phyloP scores from a whole-genome alignment of 2,113 vertebrate species.

The Puma concolor region DNA sequence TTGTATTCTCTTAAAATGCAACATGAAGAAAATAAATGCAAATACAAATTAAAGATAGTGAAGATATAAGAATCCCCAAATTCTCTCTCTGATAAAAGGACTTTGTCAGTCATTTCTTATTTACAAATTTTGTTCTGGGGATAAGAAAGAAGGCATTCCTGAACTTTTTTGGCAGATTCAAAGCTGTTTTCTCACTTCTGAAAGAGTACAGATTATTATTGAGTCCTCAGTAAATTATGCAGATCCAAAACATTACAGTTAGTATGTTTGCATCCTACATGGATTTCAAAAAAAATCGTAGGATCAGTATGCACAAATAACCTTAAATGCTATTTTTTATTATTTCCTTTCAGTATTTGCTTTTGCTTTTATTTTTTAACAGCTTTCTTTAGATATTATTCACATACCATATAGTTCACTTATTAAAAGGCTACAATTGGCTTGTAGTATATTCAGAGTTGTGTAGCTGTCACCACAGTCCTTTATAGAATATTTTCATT shows the following conservation, averaged over 20 bases:
- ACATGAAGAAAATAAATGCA: slow-evolving; percentile 7
- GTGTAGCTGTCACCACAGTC: background rate
- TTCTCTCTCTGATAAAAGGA: background rate
- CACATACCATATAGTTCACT: background rate
- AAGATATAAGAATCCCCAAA: slow-evolving; percentile 26
- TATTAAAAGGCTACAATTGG: background rate
- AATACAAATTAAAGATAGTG: slow-evolving; percentile 15
- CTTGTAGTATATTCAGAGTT: background rate
- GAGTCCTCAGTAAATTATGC: slow-evolving; percentile 36
- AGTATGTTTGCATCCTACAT: background rate
- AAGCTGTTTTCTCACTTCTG: background rate
- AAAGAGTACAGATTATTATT: slow-evolving; percentile 25
- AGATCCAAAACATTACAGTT: background rate
- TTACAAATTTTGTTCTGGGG: slow-evolving; percentile 10
- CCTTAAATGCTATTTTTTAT: background rate
- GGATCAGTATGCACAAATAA: background rate
- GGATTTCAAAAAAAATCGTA: background rate
- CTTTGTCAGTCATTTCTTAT: background rate
- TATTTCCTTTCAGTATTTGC: background rate
- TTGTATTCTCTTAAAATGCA: slow-evolving; percentile 34
- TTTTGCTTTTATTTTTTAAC: slow-evolving; percentile 55
- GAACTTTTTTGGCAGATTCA: slow-evolving; percentile 24
- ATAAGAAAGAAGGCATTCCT: background rate
- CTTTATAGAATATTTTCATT: slow-evolving; percentile 45
- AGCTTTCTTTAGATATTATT: background rate